Evolutionary conservation across 2,888 invertebrate species (phyloP).

Genomic region (Pyrocoelia pectoralis): DNA sequence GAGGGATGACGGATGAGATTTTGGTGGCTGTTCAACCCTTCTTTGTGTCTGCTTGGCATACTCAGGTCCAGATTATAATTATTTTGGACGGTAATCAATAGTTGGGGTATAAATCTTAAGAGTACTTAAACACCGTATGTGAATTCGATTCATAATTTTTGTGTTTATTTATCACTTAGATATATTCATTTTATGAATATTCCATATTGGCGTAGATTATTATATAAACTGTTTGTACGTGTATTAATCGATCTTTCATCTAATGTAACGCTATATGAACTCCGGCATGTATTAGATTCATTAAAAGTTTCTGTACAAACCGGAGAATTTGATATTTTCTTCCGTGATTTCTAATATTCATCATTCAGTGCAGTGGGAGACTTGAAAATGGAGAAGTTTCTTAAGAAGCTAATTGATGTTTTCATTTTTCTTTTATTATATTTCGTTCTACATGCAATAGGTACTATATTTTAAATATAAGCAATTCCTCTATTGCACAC

Average conservation of each 20-base stretch:
- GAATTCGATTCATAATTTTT: neutral
- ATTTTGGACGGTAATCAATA: constrained; percentile 36
- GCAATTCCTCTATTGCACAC: too few relatives aligned
- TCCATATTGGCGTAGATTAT: too few relatives aligned
- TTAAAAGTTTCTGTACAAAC: neutral
- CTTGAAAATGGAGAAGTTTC: too few relatives aligned
- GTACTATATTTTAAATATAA: too few relatives aligned
- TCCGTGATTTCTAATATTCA: neutral
- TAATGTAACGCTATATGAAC: neutral
- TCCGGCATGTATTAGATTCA: neutral
- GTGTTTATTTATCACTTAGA: too few relatives aligned
- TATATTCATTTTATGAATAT: too few relatives aligned
- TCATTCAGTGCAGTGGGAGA: neutral
- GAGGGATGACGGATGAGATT: constrained; percentile 55
- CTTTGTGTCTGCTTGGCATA: constrained; percentile 38
- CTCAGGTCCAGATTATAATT: constrained; percentile 34
- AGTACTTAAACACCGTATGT: neutral
- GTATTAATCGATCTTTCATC: neutral
- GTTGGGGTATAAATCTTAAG: constrained; percentile 20
- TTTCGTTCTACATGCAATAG: too few relatives aligned
- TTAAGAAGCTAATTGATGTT: too few relatives aligned
- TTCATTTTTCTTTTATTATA: too few relatives aligned
- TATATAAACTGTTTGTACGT: too few relatives aligned
- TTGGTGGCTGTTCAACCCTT: constrained; percentile 41
- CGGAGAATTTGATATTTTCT: constrained; percentile 7